Percentiles rank a stretch among this genome's conserved stretches.
phyloP scores from a whole-genome alignment of 2,113 vertebrate genomes.

The Tenrec ecaudatus region DNA sequence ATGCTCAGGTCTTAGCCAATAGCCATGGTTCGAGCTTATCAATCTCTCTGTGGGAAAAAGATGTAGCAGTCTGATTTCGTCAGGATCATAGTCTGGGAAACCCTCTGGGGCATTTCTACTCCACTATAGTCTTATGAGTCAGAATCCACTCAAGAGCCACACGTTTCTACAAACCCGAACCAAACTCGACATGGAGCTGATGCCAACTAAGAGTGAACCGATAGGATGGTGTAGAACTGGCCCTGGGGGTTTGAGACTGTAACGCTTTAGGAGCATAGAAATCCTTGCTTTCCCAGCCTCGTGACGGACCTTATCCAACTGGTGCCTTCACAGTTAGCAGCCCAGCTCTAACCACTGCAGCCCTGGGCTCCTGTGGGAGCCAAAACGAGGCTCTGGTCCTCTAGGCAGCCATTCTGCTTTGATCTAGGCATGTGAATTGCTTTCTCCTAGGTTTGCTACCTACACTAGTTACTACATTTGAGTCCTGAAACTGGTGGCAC shows the following conservation, averaged over 20 bases:
- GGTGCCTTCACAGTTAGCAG: too few relatives aligned
- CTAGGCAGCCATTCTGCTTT: neutral
- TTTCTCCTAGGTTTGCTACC: neutral
- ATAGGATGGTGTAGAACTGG: too few relatives aligned
- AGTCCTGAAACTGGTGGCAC: neutral
- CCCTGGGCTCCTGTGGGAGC: neutral
- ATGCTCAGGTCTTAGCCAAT: neutral
- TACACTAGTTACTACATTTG: neutral
- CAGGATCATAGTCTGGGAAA: neutral
- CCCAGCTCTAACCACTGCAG: neutral
- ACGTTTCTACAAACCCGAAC: too few relatives aligned
- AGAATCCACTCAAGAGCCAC: neutral
- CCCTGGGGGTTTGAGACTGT: too few relatives aligned
- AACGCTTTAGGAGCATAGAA: too few relatives aligned
- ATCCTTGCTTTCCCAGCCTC: too few relatives aligned
- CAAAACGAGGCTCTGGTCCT: constrained; percentile 11
- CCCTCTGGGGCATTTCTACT: neutral
- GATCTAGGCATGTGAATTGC: neutral
- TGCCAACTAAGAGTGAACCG: too few relatives aligned
- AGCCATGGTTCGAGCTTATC: neutral
- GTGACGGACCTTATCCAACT: too few relatives aligned
- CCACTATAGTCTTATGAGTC: neutral
- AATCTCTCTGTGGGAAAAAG: neutral
- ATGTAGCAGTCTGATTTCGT: neutral
- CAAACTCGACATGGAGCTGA: too few relatives aligned